phyloP scores from a whole-genome alignment of 1,140 invertebrate genomes.

The Chironomus striatipennis region DNA sequence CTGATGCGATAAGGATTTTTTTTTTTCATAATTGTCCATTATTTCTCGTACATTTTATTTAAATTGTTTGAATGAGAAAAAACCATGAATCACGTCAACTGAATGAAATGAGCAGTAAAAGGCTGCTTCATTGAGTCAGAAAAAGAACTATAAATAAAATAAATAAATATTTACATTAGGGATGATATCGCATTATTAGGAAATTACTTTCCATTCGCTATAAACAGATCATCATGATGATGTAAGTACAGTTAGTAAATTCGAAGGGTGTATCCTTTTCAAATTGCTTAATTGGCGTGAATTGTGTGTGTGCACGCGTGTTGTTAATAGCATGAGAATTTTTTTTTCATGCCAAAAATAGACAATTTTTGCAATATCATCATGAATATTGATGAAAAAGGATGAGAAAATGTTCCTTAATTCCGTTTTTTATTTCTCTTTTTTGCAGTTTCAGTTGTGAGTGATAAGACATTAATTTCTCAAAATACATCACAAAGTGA shows the following conservation, averaged over 20 bases:
- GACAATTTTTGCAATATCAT: constrained; percentile 22
- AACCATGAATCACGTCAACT: background rate
- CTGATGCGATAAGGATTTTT: background rate
- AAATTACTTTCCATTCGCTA: constrained; percentile 11
- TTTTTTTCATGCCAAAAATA: constrained; percentile 3
- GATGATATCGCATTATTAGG: background rate
- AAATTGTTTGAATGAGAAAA: background rate
- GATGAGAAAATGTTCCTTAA: constrained; percentile 14
- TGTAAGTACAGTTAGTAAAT: background rate
- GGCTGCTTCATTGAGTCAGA: background rate
- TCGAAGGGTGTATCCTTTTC: constrained; percentile 18
- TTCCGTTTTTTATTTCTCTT: background rate
- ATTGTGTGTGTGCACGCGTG: constrained; percentile 21
- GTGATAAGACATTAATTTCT: constrained; percentile 28
- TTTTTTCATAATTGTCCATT: background rate
- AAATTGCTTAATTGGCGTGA: constrained; percentile 21
- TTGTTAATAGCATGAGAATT: constrained; percentile 1
- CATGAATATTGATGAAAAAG: background rate
- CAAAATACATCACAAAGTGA: constrained; percentile 30
- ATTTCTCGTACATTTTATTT: background rate
- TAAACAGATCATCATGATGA: background rate
- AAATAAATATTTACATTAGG: constrained; percentile 25
- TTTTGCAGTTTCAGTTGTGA: background rate
- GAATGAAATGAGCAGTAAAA: background rate
- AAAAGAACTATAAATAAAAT: constrained; percentile 17